phyloP scores from a whole-genome alignment of 2,797 vertebrate species.

The Propithecus perrieri region DNA sequence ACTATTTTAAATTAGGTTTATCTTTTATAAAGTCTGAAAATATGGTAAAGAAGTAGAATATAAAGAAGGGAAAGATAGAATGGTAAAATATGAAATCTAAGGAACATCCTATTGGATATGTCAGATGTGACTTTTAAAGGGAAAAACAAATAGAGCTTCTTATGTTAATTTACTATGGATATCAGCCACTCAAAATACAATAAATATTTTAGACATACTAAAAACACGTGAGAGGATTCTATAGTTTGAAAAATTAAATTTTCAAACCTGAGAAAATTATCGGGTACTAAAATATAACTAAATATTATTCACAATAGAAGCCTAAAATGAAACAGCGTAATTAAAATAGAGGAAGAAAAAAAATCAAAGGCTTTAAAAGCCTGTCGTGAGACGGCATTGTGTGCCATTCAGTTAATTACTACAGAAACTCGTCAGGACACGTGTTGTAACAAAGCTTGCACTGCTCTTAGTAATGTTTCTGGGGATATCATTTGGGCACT shows the following conservation, averaged over 20 bases:
- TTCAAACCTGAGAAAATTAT: background rate
- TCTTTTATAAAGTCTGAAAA: slow-evolving; percentile 13
- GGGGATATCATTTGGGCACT: accelerated
- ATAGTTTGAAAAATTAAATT: background rate
- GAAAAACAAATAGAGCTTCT: background rate
- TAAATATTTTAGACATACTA: background rate
- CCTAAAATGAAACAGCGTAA: background rate
- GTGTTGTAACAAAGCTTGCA: background rate
- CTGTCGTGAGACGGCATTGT: background rate
- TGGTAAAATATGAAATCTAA: background rate
- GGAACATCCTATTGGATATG: background rate
- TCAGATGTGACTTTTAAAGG: background rate
- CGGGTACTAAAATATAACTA: background rate
- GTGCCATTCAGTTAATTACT: background rate
- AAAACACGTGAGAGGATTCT: background rate
- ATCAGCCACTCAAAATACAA: background rate
- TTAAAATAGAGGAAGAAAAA: background rate
- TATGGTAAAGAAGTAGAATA: background rate
- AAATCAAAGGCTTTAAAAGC: background rate
- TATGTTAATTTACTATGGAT: background rate
- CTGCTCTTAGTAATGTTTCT: background rate
- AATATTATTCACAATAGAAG: background rate
- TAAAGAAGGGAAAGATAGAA: background rate
- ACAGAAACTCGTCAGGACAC: background rate
- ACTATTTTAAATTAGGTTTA: background rate